These are phyloP conservation scores for Drosophila anomelani DNA, from an alignment of 2,888 invertebrate genomes.

Conservation along the genomic window DNA sequence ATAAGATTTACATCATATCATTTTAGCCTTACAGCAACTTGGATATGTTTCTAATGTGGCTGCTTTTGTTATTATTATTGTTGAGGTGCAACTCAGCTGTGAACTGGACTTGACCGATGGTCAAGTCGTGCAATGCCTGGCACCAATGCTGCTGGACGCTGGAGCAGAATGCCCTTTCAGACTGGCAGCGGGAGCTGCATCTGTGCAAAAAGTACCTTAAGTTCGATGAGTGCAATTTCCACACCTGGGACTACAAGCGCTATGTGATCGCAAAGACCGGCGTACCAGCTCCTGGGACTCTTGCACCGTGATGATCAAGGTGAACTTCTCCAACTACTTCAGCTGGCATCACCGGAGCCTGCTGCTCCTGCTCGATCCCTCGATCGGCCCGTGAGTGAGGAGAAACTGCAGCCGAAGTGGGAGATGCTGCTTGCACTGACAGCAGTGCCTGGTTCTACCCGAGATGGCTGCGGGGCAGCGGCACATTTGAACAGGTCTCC, in stretches of 20 bases:
- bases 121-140: slow-evolving; percentile 98
- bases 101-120: slow-evolving; percentile 92
- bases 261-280: slow-evolving; percentile 91
- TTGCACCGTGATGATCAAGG: slow-evolving; percentile 93
- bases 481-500: slow-evolving; percentile 68
- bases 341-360: slow-evolving; percentile 99
- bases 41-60: no score
- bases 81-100: slow-evolving; percentile 85
- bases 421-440: slow-evolving; percentile 96
- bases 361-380: slow-evolving; percentile 86
- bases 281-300: slow-evolving; percentile 88
- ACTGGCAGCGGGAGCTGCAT: slow-evolving; percentile 93
- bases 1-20: no score
- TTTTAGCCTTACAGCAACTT: no score
- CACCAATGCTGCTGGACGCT: slow-evolving; percentile 97
- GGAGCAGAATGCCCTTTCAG: slow-evolving; percentile 89
- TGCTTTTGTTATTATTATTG: no score
- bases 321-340: slow-evolving; percentile 99
- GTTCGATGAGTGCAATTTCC: slow-evolving; percentile 98
- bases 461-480: slow-evolving; percentile 92
- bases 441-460: slow-evolving; percentile 99
- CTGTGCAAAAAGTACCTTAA: slow-evolving; percentile 95
- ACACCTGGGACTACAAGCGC: slow-evolving; percentile 98
- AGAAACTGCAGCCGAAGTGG: slow-evolving; percentile 89
- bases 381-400: slow-evolving; percentile 84